Evolutionary conservation across 2,888 invertebrate genomes (phyloP), one percentile per base, ranked within the genome.

Genomic region (Tricholauxania praeusta): DNA sequence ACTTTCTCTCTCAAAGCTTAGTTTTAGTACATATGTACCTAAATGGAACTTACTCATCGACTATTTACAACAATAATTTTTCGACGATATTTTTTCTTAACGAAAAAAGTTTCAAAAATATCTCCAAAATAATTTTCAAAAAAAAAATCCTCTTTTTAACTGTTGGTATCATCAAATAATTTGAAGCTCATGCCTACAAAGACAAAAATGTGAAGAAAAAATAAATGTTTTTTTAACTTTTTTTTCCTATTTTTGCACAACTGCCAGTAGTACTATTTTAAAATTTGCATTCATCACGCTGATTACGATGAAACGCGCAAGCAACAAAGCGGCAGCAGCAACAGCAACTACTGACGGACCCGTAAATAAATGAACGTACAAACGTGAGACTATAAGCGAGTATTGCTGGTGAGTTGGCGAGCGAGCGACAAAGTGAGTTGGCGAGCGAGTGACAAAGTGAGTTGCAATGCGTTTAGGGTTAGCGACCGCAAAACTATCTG

Each of bases 401-500:
- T 15, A 48, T 65, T 14, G 22, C 39, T 47, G 48, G 19, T 32
- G 15, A 15, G 28, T 28, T 53, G 55, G 59, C 17, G 17, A 17
- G 55, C 12, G 12, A 55, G 48, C 1, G 64, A 63, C 49, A n/a
- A 47, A 28, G 39, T 48, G 15, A 15, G 15, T 49, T 22, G 19
- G 57, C 28, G 22, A 22, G 57, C 17, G 2, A 19, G n/a, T 57
- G 57, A 22, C 22, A 17, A 22, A 19, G 57, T 22, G 12, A 60
- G 60, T 69, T 73, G 68, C 66, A 74, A 72, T 74, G 72, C 65
- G n/a, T 73, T 73, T 73, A 72, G 85, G 85, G 85, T 86, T 85
- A 86, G 85, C 86, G 85, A 86, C 85, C 86, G 86, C 86, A 86
- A 84, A 85, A 86, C 86, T 86, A 86, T 86, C 85, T 86, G 85